Evolutionary conservation across 2,888 invertebrate genomes (phyloP).

Genomic region (Trichogramma dendrolimi): DNA sequence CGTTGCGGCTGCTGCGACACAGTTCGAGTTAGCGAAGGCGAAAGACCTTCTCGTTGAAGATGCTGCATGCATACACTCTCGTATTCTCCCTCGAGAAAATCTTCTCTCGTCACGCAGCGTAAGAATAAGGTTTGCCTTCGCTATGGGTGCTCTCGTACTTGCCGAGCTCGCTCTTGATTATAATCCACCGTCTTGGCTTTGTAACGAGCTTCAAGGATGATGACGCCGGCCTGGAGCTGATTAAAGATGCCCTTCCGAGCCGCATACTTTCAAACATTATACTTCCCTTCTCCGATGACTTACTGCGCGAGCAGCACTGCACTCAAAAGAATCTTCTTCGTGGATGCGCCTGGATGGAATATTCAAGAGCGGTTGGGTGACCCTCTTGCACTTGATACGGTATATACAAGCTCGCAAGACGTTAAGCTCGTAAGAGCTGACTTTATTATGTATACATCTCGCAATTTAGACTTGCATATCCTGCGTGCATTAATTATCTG

Average conservation of each 20-base stretch:
- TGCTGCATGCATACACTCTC: too few relatives aligned
- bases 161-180: conserved; percentile 19
- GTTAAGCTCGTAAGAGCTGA: too few relatives aligned
- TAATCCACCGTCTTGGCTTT: conserved; percentile 32
- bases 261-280: conserved; percentile 42
- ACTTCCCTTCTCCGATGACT: conserved; percentile 44
- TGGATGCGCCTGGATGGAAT: conserved; percentile 42
- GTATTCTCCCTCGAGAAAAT: conserved; percentile 12
- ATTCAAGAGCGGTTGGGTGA: conserved; percentile 37
- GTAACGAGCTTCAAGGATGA: conserved; percentile 33
- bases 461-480: too few relatives aligned
- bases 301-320: conserved; percentile 27
- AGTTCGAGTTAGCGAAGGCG: too few relatives aligned
- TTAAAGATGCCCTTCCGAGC: conserved; percentile 35
- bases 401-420: too few relatives aligned
- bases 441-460: too few relatives aligned
- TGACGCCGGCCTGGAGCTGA: conserved; percentile 37
- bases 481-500: too few relatives aligned
- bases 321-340: not conserved
- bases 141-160: conserved; percentile 14
- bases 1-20: too few relatives aligned
- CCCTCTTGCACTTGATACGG: too few relatives aligned
- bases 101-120: conserved; percentile 49
- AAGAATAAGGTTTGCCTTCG: conserved; percentile 51
- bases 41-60: too few relatives aligned